Evolutionary conservation across 1,140 invertebrate genomes (phyloP), one percentile per base, ranked within the genome.

Genomic region (Venturia canescens): DNA sequence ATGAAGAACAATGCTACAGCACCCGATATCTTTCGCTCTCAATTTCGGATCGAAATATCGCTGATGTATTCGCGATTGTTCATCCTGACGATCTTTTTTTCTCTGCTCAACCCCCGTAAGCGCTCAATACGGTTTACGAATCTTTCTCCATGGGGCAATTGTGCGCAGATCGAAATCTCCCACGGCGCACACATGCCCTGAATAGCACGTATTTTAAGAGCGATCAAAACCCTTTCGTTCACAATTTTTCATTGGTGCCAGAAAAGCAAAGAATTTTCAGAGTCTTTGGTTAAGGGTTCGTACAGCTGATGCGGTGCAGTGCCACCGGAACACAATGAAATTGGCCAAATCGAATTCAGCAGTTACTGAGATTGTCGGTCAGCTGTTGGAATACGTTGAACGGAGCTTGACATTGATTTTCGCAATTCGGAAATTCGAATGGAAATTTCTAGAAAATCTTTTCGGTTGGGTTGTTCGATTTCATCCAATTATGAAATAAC

Each of bases 51-150:
- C 75, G 27, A 38, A 67, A 78, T 78, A 78, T 67, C 63, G 57
- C 75, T 66, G 75, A 67, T 66, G 75, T 38, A 38, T 66, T 67
- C 34, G 75, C 34, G 29, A 66, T 66, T 66, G 75, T 67, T 78
- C 38, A 60, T 15, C n/a, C n/a, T 23, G n/a, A 57, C 21, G n/a
- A 57, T 57, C 18, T 9, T 57, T 57, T 57, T 57, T 21, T 57
- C 7, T 57, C 21, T 27, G 18, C 26, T 15, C 63, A 16, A 13
- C 57, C 21, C 48, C 44, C 7, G 23, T 18, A 18, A 76, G 31
- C 69, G 34, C 34, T 38, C 34, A 34, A n/a, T 71, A 38, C 5
- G 69, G 38, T 26, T n/a, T 71, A 71, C 48, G 11, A 71, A 21
- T 44, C 69, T 23, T 48, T 71, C 38, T 23, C 38, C 1, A 71